phyloP scores from a whole-genome alignment of 1,140 invertebrate species.

The Aphelenchoides besseyi region DNA sequence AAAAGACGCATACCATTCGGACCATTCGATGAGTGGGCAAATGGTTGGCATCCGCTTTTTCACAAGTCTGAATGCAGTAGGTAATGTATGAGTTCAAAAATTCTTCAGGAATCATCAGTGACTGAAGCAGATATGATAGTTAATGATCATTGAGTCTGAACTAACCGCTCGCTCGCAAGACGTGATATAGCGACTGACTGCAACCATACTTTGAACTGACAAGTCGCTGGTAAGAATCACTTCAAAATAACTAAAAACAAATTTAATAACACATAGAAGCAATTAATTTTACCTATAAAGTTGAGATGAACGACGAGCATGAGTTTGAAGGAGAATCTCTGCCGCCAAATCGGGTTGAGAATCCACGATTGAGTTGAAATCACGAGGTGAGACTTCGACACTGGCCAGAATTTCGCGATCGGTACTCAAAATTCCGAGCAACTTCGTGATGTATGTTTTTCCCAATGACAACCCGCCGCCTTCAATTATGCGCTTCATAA shows the following conservation, averaged over 20 bases:
- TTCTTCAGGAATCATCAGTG: slow-evolving; percentile 27
- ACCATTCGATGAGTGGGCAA: slow-evolving; percentile 35
- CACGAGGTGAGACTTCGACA: background rate
- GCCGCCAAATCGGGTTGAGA: slow-evolving; percentile 34
- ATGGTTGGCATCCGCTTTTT: slow-evolving; percentile 22
- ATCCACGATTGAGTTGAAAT: slow-evolving; percentile 30
- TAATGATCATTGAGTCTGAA: slow-evolving; percentile 23
- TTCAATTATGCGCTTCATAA: slow-evolving; percentile 21
- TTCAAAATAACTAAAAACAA: slow-evolving; percentile 27
- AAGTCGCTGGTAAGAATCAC: slow-evolving; percentile 25
- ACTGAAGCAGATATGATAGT: slow-evolving; percentile 17
- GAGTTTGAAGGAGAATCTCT: slow-evolving; percentile 29
- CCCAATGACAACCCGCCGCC: slow-evolving; percentile 20
- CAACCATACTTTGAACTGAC: slow-evolving; percentile 32
- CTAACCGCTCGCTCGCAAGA: slow-evolving; percentile 30
- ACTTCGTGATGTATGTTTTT: slow-evolving; percentile 21
- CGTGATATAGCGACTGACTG: slow-evolving; percentile 35
- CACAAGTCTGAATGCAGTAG: slow-evolving; percentile 31
- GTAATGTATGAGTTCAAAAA: slow-evolving; percentile 34
- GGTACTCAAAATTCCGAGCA: slow-evolving; percentile 3
- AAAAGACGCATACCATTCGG: slow-evolving; percentile 40
- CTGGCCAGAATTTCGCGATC: slow-evolving; percentile 23
- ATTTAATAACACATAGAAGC: background rate
- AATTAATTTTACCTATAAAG: slow-evolving; percentile 18
- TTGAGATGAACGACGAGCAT: background rate